phyloP scores from a whole-genome alignment of 2,113 vertebrate genomes.

The Ibidorhyncha struthersii region DNA sequence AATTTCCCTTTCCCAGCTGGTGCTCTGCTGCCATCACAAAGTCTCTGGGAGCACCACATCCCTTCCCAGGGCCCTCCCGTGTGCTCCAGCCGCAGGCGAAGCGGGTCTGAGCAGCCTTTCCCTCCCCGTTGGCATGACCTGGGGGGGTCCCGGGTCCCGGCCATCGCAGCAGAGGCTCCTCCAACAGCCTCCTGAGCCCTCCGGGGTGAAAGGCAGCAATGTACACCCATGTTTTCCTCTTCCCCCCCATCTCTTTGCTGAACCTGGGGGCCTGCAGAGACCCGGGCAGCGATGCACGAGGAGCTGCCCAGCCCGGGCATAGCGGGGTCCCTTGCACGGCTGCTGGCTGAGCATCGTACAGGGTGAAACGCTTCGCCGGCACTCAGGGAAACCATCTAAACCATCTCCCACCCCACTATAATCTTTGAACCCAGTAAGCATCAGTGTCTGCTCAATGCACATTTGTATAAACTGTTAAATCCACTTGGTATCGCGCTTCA shows the following conservation, averaged over 20 bases:
- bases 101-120: not conserved
- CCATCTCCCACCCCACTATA: not conserved
- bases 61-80: not conserved
- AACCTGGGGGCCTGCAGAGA: not conserved
- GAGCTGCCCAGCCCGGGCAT: not conserved
- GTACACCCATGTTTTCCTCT: fast-evolving
- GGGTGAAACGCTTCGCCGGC: not conserved
- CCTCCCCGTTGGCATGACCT: fast-evolving
- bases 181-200: not conserved
- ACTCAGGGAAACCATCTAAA: not conserved
- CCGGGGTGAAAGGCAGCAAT: fast-evolving
- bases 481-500: not conserved
- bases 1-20: not conserved
- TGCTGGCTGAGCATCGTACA: not conserved
- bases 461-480: not conserved
- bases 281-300: fast-evolving
- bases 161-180: not conserved
- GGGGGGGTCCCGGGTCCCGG: fast-evolving
- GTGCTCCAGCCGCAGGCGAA: not conserved
- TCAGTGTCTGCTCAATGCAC: not conserved
- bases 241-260: not conserved
- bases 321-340: fast-evolving
- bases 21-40: fast-evolving
- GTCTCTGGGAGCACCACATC: not conserved
- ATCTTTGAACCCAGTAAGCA: not conserved